Evolutionary conservation across 2,797 vertebrate genomes (phyloP).

Genomic region (Menidia menidia): DNA sequence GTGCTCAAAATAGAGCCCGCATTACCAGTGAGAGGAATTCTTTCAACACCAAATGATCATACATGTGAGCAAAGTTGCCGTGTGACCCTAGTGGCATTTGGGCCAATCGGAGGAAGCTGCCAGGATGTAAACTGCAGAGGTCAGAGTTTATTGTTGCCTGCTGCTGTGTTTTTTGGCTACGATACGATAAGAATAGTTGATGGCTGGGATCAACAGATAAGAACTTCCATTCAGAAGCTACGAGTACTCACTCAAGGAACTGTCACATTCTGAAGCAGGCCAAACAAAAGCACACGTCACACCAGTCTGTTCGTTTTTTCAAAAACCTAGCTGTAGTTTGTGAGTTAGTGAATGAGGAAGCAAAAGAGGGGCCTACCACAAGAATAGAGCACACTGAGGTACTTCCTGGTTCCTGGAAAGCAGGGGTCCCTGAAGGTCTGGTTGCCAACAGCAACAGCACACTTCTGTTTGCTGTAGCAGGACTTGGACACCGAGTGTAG

Average conservation of each 20-base stretch:
- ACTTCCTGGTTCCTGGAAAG: constrained; percentile 91
- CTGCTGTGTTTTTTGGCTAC: constrained; percentile 27
- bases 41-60: constrained; percentile 26
- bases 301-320: constrained; percentile 10
- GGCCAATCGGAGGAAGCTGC: constrained; percentile 72
- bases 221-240: constrained; percentile 26
- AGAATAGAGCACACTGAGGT: constrained; percentile 91
- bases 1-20: constrained; percentile 18
- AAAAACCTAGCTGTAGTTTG: not conserved
- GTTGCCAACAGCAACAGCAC: constrained; percentile 85
- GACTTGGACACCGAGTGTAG: constrained; percentile 85
- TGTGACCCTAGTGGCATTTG: constrained; percentile 63
- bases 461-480: constrained; percentile 93
- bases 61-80: constrained; percentile 37
- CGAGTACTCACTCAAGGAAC: constrained; percentile 20
- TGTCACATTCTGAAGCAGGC: constrained; percentile 8
- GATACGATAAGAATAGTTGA: constrained; percentile 45
- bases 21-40: constrained; percentile 21
- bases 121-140: constrained; percentile 70
- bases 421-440: constrained; percentile 92
- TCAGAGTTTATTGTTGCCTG: constrained; percentile 44
- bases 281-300: constrained; percentile 27
- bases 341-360: constrained; percentile 28
- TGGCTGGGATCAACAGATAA: constrained; percentile 55
- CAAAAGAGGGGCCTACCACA: constrained; percentile 86